Base-by-base conservation (phyloP, 2,797 vertebrate species). In the Girardinus metallicus region DNA sequence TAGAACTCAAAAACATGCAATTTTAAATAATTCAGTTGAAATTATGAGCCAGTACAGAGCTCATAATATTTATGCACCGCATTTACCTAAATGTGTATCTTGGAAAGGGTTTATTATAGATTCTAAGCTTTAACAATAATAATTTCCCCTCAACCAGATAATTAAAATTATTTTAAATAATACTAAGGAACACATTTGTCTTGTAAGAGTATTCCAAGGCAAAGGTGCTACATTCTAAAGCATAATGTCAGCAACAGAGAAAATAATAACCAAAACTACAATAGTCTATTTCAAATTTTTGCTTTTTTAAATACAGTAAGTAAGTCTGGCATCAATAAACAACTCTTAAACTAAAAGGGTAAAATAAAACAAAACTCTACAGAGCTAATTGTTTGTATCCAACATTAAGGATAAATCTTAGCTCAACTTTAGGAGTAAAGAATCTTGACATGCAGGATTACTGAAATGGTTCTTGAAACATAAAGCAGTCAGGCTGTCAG, bases 401-500 rank as follows among this genome's bases (percentile, higher is more conserved):
- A 60, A 47, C 36, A 74, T 29, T 77, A 21, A 75, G 41, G 12
- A 49, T 21, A 18, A 12, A 8, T 73, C 66, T 49, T 29, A 73
- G 34, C 5, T 9, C 66, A 36, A 57, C 9, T 72, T 21, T 23
- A 15, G 2, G 3, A 34, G 2, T 74, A 80, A 39, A 0, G n/a
- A 12, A 29, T 41, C 21, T 71, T 4, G 46, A 68, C 31, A 62
- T 49, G 60, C 21, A 15, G 34, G 21, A 29, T 55, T 73, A 43
- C 26, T 64, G 3, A 26, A 49, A 44, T 64, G 23, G 79, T 66
- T 23, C 71, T 55, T 13, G 11, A 80, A 76, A 75, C 82, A 73
- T 34, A 85, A 76, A 76, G 21, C 60, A 75, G 18, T 31, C 51
- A 44, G 12, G 43, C 47, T 75, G 66, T 86, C 76, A 82, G 78